phyloP scores from a whole-genome alignment of 2,888 invertebrate species.

The Nebria salina region DNA sequence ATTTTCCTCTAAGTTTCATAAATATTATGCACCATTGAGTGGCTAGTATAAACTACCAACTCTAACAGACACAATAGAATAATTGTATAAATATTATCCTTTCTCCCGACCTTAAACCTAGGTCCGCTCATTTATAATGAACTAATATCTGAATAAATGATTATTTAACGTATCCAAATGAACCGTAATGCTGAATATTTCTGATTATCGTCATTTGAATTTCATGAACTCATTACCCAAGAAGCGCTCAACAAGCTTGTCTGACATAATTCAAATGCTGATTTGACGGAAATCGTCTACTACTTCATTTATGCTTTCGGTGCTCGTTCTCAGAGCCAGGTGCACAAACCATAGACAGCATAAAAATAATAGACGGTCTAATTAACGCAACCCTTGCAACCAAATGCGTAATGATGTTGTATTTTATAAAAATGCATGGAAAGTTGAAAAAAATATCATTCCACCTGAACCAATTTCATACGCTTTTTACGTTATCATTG shows the following conservation, averaged over 20 bases:
- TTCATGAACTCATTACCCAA: constrained; percentile 14
- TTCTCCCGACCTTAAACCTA: no score
- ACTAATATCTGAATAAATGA: background rate
- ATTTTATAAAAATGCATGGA: background rate
- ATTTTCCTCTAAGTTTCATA: no score
- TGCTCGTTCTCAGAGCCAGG: background rate
- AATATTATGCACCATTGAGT: no score
- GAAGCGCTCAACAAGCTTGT: constrained; percentile 7
- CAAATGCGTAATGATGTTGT: background rate
- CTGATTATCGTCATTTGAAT: constrained; percentile 15
- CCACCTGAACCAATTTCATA: background rate
- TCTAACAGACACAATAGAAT: no score
- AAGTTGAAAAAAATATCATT: background rate
- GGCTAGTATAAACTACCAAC: no score
- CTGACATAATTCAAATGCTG: constrained; percentile 10
- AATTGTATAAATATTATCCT: no score
- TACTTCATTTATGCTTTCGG: background rate
- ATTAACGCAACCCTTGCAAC: background rate
- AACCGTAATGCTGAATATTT: background rate
- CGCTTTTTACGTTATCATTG: background rate
- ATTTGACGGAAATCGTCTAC: background rate
- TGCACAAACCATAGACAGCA: background rate
- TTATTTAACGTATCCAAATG: background rate
- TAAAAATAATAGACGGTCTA: background rate
- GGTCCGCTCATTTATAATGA: no score